These are phyloP conservation scores for Thalpophila matura DNA, from an alignment of 2,888 invertebrate species.

Conservation along the genomic window DNA sequence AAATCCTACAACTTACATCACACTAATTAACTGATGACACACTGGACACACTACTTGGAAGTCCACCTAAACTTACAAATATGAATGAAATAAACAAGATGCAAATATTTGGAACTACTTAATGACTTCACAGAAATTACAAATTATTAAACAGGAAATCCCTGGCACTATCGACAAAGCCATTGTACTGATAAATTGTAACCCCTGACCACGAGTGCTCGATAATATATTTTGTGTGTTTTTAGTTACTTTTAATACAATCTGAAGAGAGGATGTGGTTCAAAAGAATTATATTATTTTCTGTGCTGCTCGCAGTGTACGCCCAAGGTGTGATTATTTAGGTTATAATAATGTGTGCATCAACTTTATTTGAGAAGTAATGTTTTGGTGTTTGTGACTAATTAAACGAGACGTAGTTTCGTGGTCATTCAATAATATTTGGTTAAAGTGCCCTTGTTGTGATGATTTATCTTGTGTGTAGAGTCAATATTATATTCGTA, in stretches of 20 bases:
- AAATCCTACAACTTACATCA: not conserved
- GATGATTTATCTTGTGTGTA: constrained; percentile 28
- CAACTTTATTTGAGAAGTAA: constrained; percentile 2
- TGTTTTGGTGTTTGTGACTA: constrained; percentile 5
- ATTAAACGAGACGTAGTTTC: constrained; percentile 7
- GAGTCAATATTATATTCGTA: constrained; percentile 39
- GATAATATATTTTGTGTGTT: constrained; percentile 30
- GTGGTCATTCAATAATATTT: constrained; percentile 42
- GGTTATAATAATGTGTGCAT: constrained; percentile 13
- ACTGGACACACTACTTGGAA: too few species aligned
- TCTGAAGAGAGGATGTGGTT: constrained; percentile 45
- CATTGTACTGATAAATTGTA: constrained; percentile 46
- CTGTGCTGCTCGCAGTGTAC: constrained; percentile 21
- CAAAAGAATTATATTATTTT: constrained; percentile 28
- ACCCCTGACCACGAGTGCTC: constrained; percentile 47
- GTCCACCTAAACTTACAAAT: not conserved
- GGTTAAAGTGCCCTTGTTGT: constrained; percentile 48
- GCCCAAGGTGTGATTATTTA: constrained; percentile 44
- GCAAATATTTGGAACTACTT: not conserved
- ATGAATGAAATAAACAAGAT: not conserved
- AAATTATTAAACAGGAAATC: constrained; percentile 40
- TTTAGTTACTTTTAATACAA: constrained; percentile 35
- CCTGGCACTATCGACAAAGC: constrained; percentile 42
- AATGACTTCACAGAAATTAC: constrained; percentile 1
- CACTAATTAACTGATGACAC: too few species aligned